Conservation (phyloP, 2,113 vertebrate genomes). For the Gobio gobio region DNA sequence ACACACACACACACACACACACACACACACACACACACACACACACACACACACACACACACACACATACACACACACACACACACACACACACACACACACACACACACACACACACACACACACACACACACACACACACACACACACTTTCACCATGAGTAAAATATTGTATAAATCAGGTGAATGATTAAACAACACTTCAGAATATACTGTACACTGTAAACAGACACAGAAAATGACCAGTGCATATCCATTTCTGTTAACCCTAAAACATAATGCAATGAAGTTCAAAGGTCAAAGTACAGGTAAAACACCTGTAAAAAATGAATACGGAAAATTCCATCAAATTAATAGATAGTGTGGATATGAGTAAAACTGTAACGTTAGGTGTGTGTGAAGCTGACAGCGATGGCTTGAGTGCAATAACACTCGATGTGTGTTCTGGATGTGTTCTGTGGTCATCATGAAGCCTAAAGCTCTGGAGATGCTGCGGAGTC, state of each 20-base stretch:
- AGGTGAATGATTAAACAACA: background rate
- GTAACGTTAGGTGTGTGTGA: background rate
- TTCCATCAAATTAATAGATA: no score
- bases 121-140: background rate
- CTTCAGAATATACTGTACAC: background rate
- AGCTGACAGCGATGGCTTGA: background rate
- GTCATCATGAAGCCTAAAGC: background rate
- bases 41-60: conserved; percentile 36
- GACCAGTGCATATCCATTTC: no score
- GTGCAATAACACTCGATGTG: background rate
- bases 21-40: conserved; percentile 44
- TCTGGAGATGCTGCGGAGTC: background rate
- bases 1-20: conserved; percentile 3
- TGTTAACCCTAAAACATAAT: no score
- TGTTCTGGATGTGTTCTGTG: background rate
- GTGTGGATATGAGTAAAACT: background rate
- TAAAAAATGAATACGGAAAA: no score
- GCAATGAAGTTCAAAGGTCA: no score
- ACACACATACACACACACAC: conserved; percentile 54
- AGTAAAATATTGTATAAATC: background rate
- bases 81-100: conserved; percentile 3
- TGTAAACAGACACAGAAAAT: no score
- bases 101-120: conserved; percentile 55
- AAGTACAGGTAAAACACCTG: no score
- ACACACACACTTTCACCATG: background rate